These are phyloP conservation scores for Neostethus bicornis DNA, from an alignment of 2,797 vertebrate species.

Conservation along the genomic window DNA sequence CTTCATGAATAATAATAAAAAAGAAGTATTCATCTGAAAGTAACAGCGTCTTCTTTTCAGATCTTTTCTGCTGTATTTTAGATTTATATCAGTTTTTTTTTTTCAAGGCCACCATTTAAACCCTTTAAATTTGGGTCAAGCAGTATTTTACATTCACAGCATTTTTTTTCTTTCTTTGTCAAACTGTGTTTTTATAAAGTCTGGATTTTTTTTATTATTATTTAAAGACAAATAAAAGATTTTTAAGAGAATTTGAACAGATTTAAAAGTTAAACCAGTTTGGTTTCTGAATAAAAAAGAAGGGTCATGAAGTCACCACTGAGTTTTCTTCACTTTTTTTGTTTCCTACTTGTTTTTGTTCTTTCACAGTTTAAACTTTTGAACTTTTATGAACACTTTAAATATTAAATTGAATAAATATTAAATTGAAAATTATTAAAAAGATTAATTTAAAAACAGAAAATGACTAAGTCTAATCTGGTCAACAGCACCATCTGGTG, in stretches of 20 bases:
- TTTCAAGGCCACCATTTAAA: slow-evolving; percentile 1
- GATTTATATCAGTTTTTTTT: slow-evolving; percentile 1
- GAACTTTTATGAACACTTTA: slow-evolving; percentile 8
- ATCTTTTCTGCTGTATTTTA: slow-evolving; percentile 1
- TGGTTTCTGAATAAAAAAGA: slow-evolving; percentile 7
- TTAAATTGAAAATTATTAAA: no score
- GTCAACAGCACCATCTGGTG: slow-evolving; percentile 37
- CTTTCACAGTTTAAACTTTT: slow-evolving; percentile 14
- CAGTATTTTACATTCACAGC: not conserved
- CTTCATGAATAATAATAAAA: not conserved
- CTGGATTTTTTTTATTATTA: not conserved
- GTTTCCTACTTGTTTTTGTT: slow-evolving; percentile 1
- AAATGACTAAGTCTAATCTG: no score
- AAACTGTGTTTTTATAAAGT: slow-evolving; percentile 1
- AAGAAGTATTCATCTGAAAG: slow-evolving; percentile 1
- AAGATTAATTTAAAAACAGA: no score
- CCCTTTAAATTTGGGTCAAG: slow-evolving; percentile 3
- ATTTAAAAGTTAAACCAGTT: slow-evolving; percentile 7
- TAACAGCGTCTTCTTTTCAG: not conserved
- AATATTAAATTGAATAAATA: no score
- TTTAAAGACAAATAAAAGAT: not conserved
- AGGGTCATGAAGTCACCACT: not conserved
- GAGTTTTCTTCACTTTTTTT: slow-evolving; percentile 19
- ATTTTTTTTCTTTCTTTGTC: not conserved
- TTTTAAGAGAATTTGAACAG: slow-evolving; percentile 21